phyloP scores from a whole-genome alignment of 2,797 vertebrate genomes.

The Xyrichtys novacula region DNA sequence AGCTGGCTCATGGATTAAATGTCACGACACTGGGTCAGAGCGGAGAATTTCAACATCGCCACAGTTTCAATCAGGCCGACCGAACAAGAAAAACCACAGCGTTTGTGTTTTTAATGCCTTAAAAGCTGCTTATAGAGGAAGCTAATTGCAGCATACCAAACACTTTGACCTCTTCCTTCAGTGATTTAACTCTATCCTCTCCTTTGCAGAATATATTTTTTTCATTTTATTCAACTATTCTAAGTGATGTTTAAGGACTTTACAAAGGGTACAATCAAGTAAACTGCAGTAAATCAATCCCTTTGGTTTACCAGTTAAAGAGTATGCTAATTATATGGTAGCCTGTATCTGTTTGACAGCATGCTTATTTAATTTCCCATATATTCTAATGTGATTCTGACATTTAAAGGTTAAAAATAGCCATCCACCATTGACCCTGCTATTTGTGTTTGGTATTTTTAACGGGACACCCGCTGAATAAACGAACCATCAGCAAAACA shows the following conservation, averaged over 20 bases:
- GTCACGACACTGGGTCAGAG: constrained; percentile 45
- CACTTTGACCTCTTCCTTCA: not conserved
- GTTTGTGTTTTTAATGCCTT: not conserved
- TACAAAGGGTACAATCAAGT: too few species aligned
- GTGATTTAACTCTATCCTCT: not conserved
- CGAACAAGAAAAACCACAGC: not conserved
- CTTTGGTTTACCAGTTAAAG: not conserved
- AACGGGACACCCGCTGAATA: not conserved
- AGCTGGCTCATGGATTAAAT: constrained; percentile 51
- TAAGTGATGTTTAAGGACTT: not conserved
- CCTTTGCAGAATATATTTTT: not conserved
- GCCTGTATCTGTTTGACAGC: not conserved
- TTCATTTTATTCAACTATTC: not conserved
- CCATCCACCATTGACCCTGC: not conserved
- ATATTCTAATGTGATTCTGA: not conserved
- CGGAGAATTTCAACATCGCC: constrained; percentile 29
- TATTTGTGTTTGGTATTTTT: not conserved
- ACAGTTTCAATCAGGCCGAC: not conserved
- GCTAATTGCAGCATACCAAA: not conserved
- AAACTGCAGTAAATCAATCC: not conserved
- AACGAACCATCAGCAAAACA: constrained; percentile 20
- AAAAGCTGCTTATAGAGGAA: not conserved
- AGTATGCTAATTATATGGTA: not conserved
- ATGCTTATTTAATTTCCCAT: not conserved
- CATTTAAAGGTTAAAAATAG: not conserved